Evolutionary conservation across 2,888 invertebrate genomes (phyloP).

Genomic region (Philhelius pedissequus): DNA sequence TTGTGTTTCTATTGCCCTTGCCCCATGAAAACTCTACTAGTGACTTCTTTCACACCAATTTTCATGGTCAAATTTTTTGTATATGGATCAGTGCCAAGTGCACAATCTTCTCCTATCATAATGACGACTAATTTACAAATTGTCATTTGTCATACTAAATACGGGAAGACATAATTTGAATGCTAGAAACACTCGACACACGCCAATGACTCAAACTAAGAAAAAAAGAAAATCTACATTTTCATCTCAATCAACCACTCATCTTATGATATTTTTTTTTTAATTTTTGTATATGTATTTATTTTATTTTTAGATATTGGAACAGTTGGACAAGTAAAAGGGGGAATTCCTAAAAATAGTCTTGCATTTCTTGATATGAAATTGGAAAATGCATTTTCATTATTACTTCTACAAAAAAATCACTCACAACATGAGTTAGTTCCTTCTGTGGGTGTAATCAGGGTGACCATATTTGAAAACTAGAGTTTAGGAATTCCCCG

Average conservation of each 20-base stretch:
- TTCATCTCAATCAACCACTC: background rate
- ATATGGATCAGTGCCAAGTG: slow-evolving; percentile 41
- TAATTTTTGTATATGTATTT: background rate
- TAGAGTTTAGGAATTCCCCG: too few species aligned
- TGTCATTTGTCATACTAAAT: slow-evolving; percentile 14
- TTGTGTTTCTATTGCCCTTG: background rate
- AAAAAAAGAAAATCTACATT: background rate
- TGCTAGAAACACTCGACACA: slow-evolving; percentile 1
- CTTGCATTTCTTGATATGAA: slow-evolving; percentile 18
- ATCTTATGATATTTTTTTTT: background rate
- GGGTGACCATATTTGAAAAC: background rate
- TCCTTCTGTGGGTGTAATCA: background rate
- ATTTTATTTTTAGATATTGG: slow-evolving; percentile 37
- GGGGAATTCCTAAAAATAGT: slow-evolving; percentile 46
- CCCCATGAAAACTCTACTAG: background rate
- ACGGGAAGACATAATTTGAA: background rate
- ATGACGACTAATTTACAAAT: background rate
- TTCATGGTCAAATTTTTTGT: background rate
- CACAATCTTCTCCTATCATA: background rate
- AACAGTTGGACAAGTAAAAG: slow-evolving; percentile 20
- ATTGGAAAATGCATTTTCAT: slow-evolving; percentile 40
- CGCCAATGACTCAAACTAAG: slow-evolving; percentile 24
- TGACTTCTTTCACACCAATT: background rate
- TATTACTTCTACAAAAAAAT: slow-evolving; percentile 11
- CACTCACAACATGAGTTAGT: background rate